Evolutionary conservation across 2,113 vertebrate genomes (phyloP), one percentile per base, ranked within the genome.

Genomic region (Pachycephala philippinensis): DNA sequence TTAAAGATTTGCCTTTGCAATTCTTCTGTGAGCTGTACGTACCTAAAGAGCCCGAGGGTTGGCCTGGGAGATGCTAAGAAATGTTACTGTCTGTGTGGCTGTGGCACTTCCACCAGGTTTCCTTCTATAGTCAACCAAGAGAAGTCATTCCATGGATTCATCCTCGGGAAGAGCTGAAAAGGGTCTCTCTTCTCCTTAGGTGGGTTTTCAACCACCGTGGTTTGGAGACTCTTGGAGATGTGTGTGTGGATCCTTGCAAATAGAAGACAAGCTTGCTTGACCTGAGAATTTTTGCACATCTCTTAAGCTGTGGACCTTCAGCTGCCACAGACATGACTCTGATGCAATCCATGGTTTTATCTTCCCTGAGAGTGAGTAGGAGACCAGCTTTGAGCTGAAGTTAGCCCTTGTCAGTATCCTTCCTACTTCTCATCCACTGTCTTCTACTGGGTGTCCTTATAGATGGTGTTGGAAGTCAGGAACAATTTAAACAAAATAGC

Each of bases 261-360:
- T 3, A 49, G 44, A 59, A 54, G 74, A 42, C 31, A 60, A 44
- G 8, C 13, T 89, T 75, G 24, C 42, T 82, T 53, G 44, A 33
- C 35, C 17, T 28, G 30, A 68, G 30, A 17, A 7, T 47, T 45
- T 68, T 63, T 31, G 8, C n/a, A 31, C 11, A 9, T 65, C 13
- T 91, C 49, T 63, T 75, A 71, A 35, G 10, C 19, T 60, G 56
- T 35, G 61, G 40, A 47, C 40, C n/a, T 66, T 64, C 63, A 77
- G 44, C 2, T 7, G 21, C 30, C 15, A 17, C 60, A 64, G 40
- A 33, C 2, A 9, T 0, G 1, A 21, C 39, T 69, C 31, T 56
- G 54, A 26, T 76, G 63, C 15, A 77, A 42, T n/a, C 69, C 2
- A 3, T 47, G 22, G n/a, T 49, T 93, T 77, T 88, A 17, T 80